Percentiles rank a stretch among this genome's conserved stretches.
Evolutionary conservation across 1,140 invertebrate genomes (phyloP).

Genomic region (Coelopa frigida): DNA sequence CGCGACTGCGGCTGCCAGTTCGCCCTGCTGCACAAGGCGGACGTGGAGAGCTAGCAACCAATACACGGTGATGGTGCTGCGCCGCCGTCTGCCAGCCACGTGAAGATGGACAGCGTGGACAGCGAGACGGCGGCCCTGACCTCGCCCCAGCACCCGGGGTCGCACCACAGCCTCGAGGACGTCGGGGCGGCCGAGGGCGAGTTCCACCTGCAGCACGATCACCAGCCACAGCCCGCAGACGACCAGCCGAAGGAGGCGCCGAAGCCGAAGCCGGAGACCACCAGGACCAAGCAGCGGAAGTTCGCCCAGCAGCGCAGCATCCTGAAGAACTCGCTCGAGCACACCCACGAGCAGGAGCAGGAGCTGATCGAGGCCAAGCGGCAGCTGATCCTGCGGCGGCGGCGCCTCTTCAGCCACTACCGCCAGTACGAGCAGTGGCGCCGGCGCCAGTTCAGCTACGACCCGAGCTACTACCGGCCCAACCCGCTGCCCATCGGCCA

Average conservation of each 20-base stretch:
- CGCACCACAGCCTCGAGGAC: not conserved
- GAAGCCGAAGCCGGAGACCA: constrained; percentile 14
- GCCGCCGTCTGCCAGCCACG: constrained; percentile 21
- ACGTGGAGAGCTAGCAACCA: constrained; percentile 53
- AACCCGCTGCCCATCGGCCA: constrained; percentile 32
- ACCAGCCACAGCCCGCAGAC: constrained; percentile 6
- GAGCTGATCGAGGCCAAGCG: constrained; percentile 41
- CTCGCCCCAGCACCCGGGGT: not conserved
- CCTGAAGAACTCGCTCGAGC: constrained; percentile 37
- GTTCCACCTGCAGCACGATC: constrained; percentile 1
- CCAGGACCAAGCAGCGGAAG: constrained; percentile 13
- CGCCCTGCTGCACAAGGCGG: constrained; percentile 73
- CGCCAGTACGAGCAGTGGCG: constrained; percentile 43
- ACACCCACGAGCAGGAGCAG: constrained; percentile 22
- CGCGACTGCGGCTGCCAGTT: constrained; percentile 81
- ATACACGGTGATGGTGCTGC: constrained; percentile 32
- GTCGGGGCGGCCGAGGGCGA: not conserved
- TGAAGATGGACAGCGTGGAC: not conserved
- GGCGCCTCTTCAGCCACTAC: constrained; percentile 40
- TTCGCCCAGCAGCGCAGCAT: constrained; percentile 41
- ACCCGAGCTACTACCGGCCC: constrained; percentile 42
- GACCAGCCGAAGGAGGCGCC: constrained; percentile 1
- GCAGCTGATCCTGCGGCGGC: constrained; percentile 37
- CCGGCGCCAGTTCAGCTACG: constrained; percentile 40
- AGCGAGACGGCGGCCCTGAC: not conserved